A percentile compares a stretch with the other conserved stretches of the same genome.
Evolutionary conservation across 2,797 vertebrate genomes (phyloP).

Genomic region (Perodicticus potto): DNA sequence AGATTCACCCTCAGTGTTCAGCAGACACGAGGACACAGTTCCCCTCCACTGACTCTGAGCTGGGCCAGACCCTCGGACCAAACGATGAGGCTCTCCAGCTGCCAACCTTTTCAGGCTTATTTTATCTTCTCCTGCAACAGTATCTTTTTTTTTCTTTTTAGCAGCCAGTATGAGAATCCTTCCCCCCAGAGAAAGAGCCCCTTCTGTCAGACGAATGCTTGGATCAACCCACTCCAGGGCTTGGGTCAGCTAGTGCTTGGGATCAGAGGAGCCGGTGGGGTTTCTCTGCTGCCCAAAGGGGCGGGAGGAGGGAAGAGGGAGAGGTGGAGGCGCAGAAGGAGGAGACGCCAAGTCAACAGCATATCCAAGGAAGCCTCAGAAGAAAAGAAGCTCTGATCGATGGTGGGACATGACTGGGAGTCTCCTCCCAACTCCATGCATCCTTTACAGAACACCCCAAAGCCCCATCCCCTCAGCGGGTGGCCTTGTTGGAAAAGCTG

Average conservation of each 20-base stretch:
- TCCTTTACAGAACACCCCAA: too few relatives aligned
- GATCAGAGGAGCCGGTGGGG: background rate
- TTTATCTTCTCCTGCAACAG: constrained; percentile 42
- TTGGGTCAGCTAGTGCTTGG: background rate
- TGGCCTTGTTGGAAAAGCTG: background rate
- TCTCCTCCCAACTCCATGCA: accelerated
- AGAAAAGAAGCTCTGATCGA: background rate
- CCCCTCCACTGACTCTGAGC: background rate
- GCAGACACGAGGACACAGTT: background rate
- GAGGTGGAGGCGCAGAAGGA: too few relatives aligned
- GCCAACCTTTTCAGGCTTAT: background rate
- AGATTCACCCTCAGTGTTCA: background rate
- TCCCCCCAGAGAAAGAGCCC: constrained; percentile 8
- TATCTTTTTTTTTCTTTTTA: background rate
- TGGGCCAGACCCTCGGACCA: background rate
- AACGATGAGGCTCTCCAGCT: background rate
- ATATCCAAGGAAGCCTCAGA: background rate
- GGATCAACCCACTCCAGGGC: constrained; percentile 39
- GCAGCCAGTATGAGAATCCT: background rate
- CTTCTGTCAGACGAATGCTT: constrained; percentile 10
- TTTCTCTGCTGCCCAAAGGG: background rate
- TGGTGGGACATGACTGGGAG: too few relatives aligned
- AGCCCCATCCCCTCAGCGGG: background rate
- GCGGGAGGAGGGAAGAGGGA: too few relatives aligned
- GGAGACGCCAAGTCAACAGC: background rate